Conservation (phyloP, 2,888 invertebrate genomes). For the Chaetogeoica ovagalla region DNA sequence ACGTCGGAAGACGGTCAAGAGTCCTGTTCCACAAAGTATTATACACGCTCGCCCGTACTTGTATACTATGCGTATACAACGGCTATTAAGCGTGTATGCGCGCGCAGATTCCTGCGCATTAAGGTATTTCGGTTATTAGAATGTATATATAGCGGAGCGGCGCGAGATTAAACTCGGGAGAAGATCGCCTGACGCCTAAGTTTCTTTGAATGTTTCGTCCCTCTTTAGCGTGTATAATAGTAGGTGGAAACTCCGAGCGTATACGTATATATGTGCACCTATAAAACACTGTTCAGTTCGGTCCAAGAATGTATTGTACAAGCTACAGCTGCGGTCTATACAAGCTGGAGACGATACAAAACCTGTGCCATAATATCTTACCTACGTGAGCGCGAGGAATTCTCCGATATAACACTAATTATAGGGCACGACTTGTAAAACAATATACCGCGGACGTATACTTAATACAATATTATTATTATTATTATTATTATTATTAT, state of each 20-base stretch:
- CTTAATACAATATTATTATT: too few species aligned
- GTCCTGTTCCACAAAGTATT: constrained; percentile 23
- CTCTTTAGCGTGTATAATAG: not conserved
- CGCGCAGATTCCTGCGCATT: constrained; percentile 38
- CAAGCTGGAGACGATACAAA: constrained; percentile 9
- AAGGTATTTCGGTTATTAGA: constrained; percentile 53
- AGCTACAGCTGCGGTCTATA: not conserved
- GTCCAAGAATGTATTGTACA: constrained; percentile 11
- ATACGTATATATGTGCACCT: not conserved
- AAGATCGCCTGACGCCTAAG: constrained; percentile 43
- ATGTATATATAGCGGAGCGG: too few species aligned
- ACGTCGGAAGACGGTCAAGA: constrained; percentile 46
- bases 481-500: too few species aligned
- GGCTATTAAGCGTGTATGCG: constrained; percentile 38
- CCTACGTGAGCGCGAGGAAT: constrained; percentile 10
- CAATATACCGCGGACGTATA: not conserved
- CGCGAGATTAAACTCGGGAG: constrained; percentile 48
- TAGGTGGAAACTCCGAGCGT: constrained; percentile 13
- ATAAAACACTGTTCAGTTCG: constrained; percentile 39
- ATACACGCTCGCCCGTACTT: too few species aligned
- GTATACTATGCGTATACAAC: constrained; percentile 1
- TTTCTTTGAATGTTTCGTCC: constrained; percentile 40
- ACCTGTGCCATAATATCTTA: constrained; percentile 12
- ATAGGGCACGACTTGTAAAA: not conserved
- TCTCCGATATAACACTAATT: not conserved